Evolutionary conservation across 2,113 vertebrate species (phyloP), one percentile per base, ranked within the genome.

Genomic region (Corvus hawaiiensis): DNA sequence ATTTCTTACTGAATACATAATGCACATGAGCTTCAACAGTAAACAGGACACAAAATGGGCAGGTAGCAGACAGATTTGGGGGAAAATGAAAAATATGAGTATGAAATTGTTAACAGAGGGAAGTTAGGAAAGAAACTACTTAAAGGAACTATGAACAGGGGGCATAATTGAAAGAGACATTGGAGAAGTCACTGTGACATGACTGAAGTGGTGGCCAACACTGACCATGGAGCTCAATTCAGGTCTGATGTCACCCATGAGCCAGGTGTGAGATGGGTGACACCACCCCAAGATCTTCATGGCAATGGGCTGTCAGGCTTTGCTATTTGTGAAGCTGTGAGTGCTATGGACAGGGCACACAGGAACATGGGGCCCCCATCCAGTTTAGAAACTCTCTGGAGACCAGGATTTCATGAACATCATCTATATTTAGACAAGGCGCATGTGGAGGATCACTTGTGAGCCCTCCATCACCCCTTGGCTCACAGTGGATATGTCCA

Each of bases 1-100:
- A 93, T 84, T 94, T 94, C 94, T 67, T 66, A 51, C 88, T 89
- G 94, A 94, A 95, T 94, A 94, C 86, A 75, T 84, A 97, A 96
- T 22, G 7, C n/a, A 68, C 86, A 89, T 37, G 58, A 89, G 54
- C 49, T 95, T 78, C 76, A 78, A 33, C 61, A 78, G 81, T 35
- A 94, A 95, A 87, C 27, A 90, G 86, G 90, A 78, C 49, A 75
- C 49, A 87, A 87, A 90, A 83, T 32, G 55, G 86, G 89, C 3
- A 18, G 61, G 24, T 20, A 77, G 79, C 41, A 84, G 68, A 54
- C 10, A 84, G 48, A 78, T 68, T 54, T 18, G n/a, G 80, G 35
- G 39, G 5, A 56, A 90, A 84, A 82, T 41, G 32, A 52, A 82
- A 92, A 82, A 82, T 68, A 72, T 3, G 39, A 93, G 20, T 22